phyloP scores from a whole-genome alignment of 2,797 vertebrate genomes.

The Oryzias sinensis region DNA sequence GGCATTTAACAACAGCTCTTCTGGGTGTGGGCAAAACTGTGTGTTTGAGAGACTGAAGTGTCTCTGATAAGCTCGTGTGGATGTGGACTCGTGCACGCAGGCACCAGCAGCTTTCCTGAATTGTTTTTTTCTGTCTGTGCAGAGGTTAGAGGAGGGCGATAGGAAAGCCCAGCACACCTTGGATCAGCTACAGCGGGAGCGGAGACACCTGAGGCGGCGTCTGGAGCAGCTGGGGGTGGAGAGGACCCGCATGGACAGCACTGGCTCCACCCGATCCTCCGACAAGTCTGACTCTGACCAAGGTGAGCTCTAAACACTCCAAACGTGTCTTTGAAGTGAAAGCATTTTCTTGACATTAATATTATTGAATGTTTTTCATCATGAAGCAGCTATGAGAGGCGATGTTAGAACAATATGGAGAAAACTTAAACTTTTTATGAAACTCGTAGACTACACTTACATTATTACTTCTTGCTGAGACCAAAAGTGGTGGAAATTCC shows the following conservation, averaged over 20 bases:
- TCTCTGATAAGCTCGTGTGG: constrained; percentile 1
- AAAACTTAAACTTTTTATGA: too few species aligned
- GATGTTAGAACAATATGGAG: too few species aligned
- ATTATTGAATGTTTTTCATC: too few species aligned
- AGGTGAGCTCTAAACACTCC: constrained; percentile 73
- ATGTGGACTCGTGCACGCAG: neutral
- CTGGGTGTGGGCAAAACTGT: constrained; percentile 7
- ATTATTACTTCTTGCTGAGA: too few species aligned
- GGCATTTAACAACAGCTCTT: constrained; percentile 12
- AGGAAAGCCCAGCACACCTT: constrained; percentile 87
- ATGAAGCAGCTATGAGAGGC: too few species aligned
- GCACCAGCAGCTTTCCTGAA: neutral
- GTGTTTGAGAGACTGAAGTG: constrained; percentile 12
- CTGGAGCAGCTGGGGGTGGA: constrained; percentile 92
- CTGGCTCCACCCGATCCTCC: constrained; percentile 83
- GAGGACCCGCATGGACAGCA: constrained; percentile 88
- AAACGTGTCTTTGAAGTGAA: too few species aligned
- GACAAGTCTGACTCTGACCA: constrained; percentile 91
- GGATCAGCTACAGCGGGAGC: constrained; percentile 92
- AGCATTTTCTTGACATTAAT: too few species aligned
- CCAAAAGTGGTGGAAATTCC: too few species aligned
- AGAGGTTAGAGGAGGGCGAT: constrained; percentile 93
- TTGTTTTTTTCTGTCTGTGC: neutral
- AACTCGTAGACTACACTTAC: too few species aligned
- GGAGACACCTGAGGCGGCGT: constrained; percentile 89